These are phyloP conservation scores for Paradisaea rubra DNA, from an alignment of 2,113 vertebrate genomes.

Conservation along the genomic window DNA sequence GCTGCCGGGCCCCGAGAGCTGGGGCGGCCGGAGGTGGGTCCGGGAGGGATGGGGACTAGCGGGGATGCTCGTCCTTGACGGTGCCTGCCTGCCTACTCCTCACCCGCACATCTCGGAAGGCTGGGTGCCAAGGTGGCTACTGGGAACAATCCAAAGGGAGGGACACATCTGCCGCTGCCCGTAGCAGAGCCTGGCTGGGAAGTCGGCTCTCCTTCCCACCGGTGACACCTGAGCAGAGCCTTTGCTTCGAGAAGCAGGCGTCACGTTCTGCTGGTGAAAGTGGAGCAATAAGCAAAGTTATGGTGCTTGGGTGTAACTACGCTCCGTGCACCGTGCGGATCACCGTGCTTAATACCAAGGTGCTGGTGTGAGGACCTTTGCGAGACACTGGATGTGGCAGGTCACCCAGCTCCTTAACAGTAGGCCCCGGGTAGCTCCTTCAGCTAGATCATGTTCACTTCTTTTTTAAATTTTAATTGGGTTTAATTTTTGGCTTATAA, in stretches of 20 bases:
- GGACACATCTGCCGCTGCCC: rapidly evolving
- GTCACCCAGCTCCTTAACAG: not conserved
- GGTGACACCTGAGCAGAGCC: not conserved
- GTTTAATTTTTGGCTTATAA: constrained; percentile 26
- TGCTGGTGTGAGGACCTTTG: not conserved
- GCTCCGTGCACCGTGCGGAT: rapidly evolving
- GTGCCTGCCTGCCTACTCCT: not conserved
- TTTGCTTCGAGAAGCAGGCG: not conserved
- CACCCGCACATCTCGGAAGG: not conserved
- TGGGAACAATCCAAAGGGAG: not conserved
- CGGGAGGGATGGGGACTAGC: not conserved
- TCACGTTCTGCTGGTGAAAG: not conserved
- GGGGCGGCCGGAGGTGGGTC: not conserved
- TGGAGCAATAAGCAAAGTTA: not conserved
- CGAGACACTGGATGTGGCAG: not conserved
- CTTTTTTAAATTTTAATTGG: not conserved
- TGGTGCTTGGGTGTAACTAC: rapidly evolving
- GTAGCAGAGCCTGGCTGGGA: rapidly evolving
- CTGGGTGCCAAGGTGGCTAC: rapidly evolving
- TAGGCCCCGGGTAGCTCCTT: not conserved
- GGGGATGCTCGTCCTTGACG: not conserved
- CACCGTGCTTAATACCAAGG: not conserved
- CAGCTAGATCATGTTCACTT: not conserved
- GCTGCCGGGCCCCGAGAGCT: not conserved
- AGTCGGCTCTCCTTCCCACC: not conserved